Evolutionary conservation across 2,888 invertebrate genomes (phyloP).

Genomic region (Cylindroiulus punctatus): DNA sequence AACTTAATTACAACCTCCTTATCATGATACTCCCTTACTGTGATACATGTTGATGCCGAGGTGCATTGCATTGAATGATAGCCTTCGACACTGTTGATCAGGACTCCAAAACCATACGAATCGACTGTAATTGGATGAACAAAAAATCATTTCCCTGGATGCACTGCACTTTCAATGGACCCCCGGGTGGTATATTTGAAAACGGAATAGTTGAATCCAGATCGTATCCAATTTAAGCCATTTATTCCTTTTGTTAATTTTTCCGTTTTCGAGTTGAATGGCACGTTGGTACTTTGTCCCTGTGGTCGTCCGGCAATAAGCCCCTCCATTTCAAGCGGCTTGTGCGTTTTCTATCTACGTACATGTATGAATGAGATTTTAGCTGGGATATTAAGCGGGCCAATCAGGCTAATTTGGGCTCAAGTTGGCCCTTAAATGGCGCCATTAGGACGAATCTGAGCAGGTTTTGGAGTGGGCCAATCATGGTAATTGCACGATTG

Average conservation of each 20-base stretch:
- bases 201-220: background rate
- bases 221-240: constrained; percentile 17
- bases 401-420: constrained; percentile 1
- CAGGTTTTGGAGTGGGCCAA: constrained; percentile 22
- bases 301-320: background rate
- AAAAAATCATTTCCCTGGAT: background rate
- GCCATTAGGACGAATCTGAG: background rate
- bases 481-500: background rate
- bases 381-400: constrained; percentile 22
- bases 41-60: too few relatives aligned
- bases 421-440: constrained; percentile 4
- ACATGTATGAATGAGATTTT: background rate
- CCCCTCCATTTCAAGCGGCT: background rate
- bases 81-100: too few relatives aligned
- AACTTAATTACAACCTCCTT: too few relatives aligned
- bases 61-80: too few relatives aligned
- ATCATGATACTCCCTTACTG: too few relatives aligned
- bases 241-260: constrained; percentile 30
- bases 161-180: background rate
- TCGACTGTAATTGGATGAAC: background rate
- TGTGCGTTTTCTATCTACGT: background rate
- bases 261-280: background rate
- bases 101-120: background rate
- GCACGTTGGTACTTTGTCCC: background rate
- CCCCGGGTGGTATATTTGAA: background rate